Base-by-base conservation (phyloP, 2,113 vertebrate genomes). In the Amblyornis subalaris region DNA sequence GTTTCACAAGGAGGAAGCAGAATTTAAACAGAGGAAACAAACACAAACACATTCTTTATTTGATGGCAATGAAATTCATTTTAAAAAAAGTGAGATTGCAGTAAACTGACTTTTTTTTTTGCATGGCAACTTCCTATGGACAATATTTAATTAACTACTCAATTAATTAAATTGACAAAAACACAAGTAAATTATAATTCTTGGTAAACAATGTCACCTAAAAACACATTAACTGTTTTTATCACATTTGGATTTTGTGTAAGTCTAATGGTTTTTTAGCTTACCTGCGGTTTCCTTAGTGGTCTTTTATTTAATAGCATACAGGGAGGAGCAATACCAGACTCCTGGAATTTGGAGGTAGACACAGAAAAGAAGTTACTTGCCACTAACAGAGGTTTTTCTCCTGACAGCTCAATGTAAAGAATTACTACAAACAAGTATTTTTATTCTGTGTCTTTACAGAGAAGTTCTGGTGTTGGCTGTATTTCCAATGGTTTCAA, bases 1-100 rank as follows among this genome's bases (percentile, higher is more conserved):
- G 60, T 96, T 97, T 98, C 97, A 98, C 97, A 97, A 97, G 97
- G 96, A 97, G 97, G 96, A 98, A 97, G 95, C 84, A 91, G 89
- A 96, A 96, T 97, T 97, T 97, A 97, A 94, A 95, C 74, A 96
- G 94, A 96, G 96, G 95, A 96, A 97, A 96, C 89, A 92, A 96
- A 97, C 92, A 93, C 92, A 97, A 96, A 91, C 90, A 74, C 66
- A 29, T 67, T 95, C 88, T 97, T 97, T 97, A 96, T 95, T 97
- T 97, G 85, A 91, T 82, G 74, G 83, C 83, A 94, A 96, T 95
- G 86, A 97, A 97, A 97, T 95, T 89, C 7, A 85, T 94, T 96
- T 90, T 31, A 21, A 54, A 92, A 78, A 86, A 90, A 73, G 60
- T 44, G 75, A 35, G 47, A 87, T 87, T 88, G 84, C 88, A 85